A percentile compares a stretch with the other conserved stretches of the same genome.
These are phyloP conservation scores for Drosophila ezoana DNA, from an alignment of 2,888 invertebrate species.

Conservation along the genomic window DNA sequence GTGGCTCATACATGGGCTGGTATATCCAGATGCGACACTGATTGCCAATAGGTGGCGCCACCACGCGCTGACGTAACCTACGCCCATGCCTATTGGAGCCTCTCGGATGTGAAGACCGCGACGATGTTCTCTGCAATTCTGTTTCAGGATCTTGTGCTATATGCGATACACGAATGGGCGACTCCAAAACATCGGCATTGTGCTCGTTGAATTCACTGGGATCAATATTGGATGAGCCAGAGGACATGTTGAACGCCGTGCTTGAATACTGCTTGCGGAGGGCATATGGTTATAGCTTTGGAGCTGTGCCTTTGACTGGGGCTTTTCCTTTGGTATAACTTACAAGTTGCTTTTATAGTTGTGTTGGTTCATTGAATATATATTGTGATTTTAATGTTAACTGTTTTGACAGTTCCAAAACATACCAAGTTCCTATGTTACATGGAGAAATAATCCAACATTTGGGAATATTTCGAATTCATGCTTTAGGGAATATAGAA, in stretches of 20 bases:
- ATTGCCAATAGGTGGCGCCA: background rate
- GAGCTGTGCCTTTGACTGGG: background rate
- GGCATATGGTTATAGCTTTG: background rate
- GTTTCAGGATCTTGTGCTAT: background rate
- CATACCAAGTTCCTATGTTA: background rate
- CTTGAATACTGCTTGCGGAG: background rate
- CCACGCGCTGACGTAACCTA: background rate
- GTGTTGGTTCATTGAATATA: constrained; percentile 5
- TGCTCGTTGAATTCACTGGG: constrained; percentile 28
- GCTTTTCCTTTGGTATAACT: background rate
- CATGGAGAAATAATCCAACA: background rate
- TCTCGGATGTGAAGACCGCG: background rate
- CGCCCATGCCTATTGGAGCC: background rate
- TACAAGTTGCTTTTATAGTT: constrained; percentile 8
- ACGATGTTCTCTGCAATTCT: background rate
- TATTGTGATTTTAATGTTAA: background rate
- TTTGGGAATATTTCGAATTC: too few relatives aligned
- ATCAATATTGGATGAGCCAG: constrained; percentile 38
- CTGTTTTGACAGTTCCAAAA: constrained; percentile 1
- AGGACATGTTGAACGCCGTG: constrained; percentile 25
- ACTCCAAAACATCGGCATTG: accelerated
- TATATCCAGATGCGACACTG: constrained; percentile 11
- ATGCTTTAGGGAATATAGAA: too few relatives aligned
- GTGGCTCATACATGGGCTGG: background rate
- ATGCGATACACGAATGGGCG: accelerated